phyloP scores from a whole-genome alignment of 2,113 vertebrate species.

The Pipra filicauda region DNA sequence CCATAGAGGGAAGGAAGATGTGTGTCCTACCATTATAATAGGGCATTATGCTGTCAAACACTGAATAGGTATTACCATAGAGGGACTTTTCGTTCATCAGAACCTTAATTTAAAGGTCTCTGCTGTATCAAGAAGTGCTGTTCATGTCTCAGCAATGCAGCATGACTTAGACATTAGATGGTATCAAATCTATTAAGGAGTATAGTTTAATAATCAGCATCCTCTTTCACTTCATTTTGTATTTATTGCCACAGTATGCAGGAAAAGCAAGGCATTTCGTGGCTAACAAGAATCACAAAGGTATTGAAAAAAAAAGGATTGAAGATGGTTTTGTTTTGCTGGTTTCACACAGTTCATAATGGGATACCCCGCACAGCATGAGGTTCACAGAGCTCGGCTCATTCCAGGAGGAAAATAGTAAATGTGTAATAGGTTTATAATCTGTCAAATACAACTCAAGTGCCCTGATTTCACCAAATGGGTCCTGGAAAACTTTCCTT shows the following conservation, averaged over 20 bases:
- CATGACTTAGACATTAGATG: constrained; percentile 10
- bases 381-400: background rate
- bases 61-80: constrained; percentile 5
- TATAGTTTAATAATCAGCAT: constrained; percentile 35
- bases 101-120: constrained; percentile 10
- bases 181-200: constrained; percentile 45
- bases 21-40: constrained; percentile 16
- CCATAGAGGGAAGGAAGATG: background rate
- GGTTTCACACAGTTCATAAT: constrained; percentile 47
- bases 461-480: background rate
- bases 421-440: constrained; percentile 29
- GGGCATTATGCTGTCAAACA: constrained; percentile 7
- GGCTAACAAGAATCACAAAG: constrained; percentile 31
- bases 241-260: constrained; percentile 43
- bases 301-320: background rate
- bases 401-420: background rate
- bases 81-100: constrained; percentile 21
- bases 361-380: background rate
- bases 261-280: constrained; percentile 27
- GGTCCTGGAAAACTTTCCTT: background rate
- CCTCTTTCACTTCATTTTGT: constrained; percentile 26
- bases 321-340: constrained; percentile 40
- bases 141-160: background rate
- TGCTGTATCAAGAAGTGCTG: background rate
- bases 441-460: background rate